Evolutionary conservation across 2,113 vertebrate genomes (phyloP).

Genomic region (Dendrocopos noguchii): DNA sequence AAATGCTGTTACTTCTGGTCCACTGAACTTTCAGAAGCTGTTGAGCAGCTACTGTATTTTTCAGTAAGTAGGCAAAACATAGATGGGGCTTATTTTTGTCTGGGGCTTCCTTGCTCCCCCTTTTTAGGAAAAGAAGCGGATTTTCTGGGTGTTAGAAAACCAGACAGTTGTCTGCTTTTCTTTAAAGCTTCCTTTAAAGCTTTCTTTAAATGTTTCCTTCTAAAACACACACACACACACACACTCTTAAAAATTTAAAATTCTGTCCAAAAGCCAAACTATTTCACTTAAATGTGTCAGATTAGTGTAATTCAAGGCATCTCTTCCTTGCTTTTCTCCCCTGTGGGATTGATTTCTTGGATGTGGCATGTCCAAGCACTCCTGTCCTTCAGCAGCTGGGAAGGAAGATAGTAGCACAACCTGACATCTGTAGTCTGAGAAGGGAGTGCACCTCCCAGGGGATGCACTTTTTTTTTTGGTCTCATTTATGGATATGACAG

Average conservation of each 20-base stretch:
- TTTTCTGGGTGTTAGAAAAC: neutral
- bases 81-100: neutral
- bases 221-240: neutral
- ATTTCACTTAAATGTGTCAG: neutral
- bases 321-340: neutral
- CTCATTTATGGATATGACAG: neutral
- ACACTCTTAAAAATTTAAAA: neutral
- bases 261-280: neutral
- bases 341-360: neutral
- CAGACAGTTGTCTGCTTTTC: neutral
- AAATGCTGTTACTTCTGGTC: neutral
- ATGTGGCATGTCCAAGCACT: neutral
- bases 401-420: fast-evolving
- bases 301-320: neutral
- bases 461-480: neutral
- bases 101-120: neutral
- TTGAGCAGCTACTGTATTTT: neutral
- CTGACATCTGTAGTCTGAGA: neutral
- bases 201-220: neutral
- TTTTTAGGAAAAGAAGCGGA: neutral
- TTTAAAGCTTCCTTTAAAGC: neutral
- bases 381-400: neutral
- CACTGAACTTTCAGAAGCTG: neutral
- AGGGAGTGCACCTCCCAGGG: neutral
- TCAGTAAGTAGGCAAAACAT: neutral